Conservation (phyloP, 2,797 vertebrate genomes). For the Champsocephalus gunnari region DNA sequence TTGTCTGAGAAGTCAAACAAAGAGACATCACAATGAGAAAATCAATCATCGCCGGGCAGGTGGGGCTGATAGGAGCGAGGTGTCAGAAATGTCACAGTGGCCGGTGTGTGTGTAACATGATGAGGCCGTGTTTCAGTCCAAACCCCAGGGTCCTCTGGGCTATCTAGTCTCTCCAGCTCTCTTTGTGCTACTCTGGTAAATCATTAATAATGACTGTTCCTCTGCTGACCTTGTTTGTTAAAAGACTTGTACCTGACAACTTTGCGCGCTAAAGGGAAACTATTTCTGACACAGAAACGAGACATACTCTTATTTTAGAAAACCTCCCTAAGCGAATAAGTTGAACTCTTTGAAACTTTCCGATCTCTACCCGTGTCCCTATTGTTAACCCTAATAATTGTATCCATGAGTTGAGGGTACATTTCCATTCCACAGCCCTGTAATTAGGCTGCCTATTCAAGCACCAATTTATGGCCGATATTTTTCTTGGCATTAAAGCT, state of each 20-base stretch:
- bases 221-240: constrained; percentile 83
- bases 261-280: constrained; percentile 63
- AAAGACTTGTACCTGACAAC: constrained; percentile 85
- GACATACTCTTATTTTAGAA: constrained; percentile 42
- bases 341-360: constrained; percentile 54
- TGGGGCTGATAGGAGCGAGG: constrained; percentile 61
- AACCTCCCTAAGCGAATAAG: constrained; percentile 18
- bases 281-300: constrained; percentile 46
- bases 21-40: constrained; percentile 56
- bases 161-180: constrained; percentile 70
- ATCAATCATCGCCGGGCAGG: constrained; percentile 62
- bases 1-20: constrained; percentile 37
- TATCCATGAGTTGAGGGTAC: constrained; percentile 65
- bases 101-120: constrained; percentile 64
- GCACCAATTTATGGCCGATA: constrained; percentile 78
- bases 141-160: constrained; percentile 61
- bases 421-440: constrained; percentile 67
- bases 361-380: constrained; percentile 44
- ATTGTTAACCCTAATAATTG: constrained; percentile 80
- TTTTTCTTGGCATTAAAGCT: constrained; percentile 77
- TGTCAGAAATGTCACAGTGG: constrained; percentile 65
- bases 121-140: constrained; percentile 61
- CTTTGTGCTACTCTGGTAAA: constrained; percentile 79
- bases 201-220: constrained; percentile 84
- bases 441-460: constrained; percentile 77